These are phyloP conservation scores for Melanaphis sacchari DNA, from an alignment of 1,140 invertebrate genomes.

Conservation along the genomic window DNA sequence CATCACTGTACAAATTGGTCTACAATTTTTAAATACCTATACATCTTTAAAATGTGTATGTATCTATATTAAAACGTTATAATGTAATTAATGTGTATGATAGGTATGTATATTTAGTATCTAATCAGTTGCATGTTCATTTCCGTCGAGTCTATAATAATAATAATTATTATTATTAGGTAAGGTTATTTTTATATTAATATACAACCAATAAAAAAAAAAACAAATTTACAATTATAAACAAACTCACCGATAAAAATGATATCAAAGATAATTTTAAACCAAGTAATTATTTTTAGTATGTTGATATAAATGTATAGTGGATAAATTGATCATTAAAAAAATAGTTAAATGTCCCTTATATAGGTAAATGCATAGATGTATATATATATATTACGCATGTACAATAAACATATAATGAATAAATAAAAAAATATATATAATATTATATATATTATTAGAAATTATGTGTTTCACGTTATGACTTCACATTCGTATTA, in stretches of 20 bases:
- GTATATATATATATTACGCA: neutral
- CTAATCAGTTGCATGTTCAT: neutral
- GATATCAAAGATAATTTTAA: neutral
- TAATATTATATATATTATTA: neutral
- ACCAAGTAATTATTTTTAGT: neutral
- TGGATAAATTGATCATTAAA: neutral
- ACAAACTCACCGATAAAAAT: neutral
- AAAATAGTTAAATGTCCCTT: neutral
- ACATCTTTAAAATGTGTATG: neutral
- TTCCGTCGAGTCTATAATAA: neutral
- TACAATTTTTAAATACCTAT: neutral
- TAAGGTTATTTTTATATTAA: neutral
- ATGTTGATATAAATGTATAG: neutral
- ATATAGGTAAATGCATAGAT: neutral
- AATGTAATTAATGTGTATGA: neutral
- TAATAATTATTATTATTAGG: constrained; percentile 1
- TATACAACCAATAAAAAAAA: neutral
- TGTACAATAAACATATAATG: neutral
- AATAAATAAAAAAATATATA: neutral
- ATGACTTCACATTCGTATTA: neutral
- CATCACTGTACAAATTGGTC: too few species aligned
- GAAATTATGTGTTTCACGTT: neutral
- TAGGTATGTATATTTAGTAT: neutral
- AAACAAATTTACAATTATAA: neutral
- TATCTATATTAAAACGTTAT: neutral